These are phyloP conservation scores for Sphaerophoria rueppellii DNA, from an alignment of 2,888 invertebrate genomes.

Conservation along the genomic window DNA sequence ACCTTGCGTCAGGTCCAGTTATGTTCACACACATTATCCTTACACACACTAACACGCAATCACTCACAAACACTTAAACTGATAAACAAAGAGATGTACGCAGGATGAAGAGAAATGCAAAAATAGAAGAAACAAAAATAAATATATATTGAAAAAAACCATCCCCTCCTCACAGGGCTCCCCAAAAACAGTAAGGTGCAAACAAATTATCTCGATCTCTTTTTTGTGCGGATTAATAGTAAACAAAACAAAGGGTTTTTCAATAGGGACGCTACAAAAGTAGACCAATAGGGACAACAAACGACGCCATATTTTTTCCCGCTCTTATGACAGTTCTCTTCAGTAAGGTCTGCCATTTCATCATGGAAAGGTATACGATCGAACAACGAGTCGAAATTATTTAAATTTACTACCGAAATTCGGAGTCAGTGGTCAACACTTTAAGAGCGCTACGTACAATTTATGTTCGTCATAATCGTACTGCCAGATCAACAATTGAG, in stretches of 20 bases:
- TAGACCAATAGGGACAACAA: too few species aligned
- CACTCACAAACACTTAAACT: not conserved
- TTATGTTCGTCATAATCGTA: too few species aligned
- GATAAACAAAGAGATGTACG: conserved; percentile 30
- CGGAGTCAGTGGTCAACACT: too few species aligned
- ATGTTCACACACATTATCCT: conserved; percentile 8
- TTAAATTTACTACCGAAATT: too few species aligned
- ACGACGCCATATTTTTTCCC: too few species aligned
- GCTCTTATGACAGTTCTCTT: too few species aligned
- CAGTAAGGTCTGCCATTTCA: too few species aligned
- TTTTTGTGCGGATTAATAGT: not conserved
- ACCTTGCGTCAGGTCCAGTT: conserved; percentile 73
- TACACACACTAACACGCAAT: conserved; percentile 5
- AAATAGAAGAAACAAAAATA: conserved; percentile 50
- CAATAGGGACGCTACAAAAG: too few species aligned
- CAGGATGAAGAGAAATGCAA: conserved; percentile 61
- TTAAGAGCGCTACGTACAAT: too few species aligned
- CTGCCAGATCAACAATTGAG: too few species aligned
- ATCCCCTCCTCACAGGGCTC: conserved; percentile 19
- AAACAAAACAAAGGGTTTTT: not conserved
- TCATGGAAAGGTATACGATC: too few species aligned
- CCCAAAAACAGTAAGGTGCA: conserved; percentile 18
- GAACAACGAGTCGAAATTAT: too few species aligned
- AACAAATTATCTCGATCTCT: not conserved
- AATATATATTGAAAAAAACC: conserved; percentile 60